Evolutionary conservation across 2,888 invertebrate species (phyloP).

Genomic region (Belgica antarctica): DNA sequence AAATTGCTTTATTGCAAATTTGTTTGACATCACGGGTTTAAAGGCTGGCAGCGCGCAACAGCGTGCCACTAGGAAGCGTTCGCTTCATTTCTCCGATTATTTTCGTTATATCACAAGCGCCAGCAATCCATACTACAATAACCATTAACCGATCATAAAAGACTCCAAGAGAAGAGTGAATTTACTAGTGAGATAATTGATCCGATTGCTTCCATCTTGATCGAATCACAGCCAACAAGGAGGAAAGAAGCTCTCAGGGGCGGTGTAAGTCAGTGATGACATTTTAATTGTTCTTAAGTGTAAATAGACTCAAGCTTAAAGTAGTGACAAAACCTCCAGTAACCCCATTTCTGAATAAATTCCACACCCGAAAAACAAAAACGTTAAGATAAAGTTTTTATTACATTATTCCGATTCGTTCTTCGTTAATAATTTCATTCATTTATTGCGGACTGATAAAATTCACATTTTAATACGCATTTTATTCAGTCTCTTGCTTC

Average conservation of each 20-base stretch:
- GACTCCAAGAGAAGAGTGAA: neutral
- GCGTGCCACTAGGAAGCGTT: neutral
- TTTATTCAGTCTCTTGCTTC: neutral
- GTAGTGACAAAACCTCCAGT: too few relatives aligned
- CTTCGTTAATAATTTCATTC: constrained; percentile 22
- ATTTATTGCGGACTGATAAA: neutral
- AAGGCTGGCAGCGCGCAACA: neutral
- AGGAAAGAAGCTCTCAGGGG: too few relatives aligned
- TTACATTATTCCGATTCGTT: too few relatives aligned
- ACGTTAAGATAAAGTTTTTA: too few relatives aligned
- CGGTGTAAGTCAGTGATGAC: too few relatives aligned
- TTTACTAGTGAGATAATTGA: neutral
- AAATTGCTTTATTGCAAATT: constrained; percentile 36
- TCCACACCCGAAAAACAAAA: too few relatives aligned
- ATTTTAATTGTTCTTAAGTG: too few relatives aligned
- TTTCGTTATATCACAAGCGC: neutral
- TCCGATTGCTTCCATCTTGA: too few relatives aligned
- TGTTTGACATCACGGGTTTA: neutral
- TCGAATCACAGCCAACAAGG: too few relatives aligned
- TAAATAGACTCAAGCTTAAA: too few relatives aligned
- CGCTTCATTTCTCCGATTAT: neutral
- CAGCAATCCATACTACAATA: neutral
- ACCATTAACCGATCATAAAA: neutral
- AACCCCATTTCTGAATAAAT: too few relatives aligned
- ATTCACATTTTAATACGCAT: neutral